Conservation (phyloP, 2,797 vertebrate species). For the Onychomys leucogaster region DNA sequence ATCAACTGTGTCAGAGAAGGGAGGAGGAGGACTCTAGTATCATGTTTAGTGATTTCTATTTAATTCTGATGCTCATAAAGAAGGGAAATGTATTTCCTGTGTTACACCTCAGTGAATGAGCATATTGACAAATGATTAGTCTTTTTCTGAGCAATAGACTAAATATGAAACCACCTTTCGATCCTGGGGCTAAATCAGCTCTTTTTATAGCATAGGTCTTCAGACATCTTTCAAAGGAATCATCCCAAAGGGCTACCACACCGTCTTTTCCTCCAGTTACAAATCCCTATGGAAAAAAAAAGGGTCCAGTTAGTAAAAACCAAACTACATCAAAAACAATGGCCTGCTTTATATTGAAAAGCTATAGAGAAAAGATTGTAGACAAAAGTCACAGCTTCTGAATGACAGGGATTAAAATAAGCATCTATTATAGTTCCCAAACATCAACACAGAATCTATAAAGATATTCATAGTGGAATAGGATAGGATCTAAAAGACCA, state of each 20-base stretch:
- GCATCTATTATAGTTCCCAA: neutral
- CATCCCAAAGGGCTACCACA: conserved; percentile 98
- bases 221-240: conserved; percentile 98
- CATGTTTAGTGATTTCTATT: conserved; percentile 1
- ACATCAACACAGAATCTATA: neutral
- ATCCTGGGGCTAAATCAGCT: conserved; percentile 96
- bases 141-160: neutral
- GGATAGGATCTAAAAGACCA: neutral
- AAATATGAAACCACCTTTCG: conserved; percentile 92
- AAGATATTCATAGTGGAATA: conserved; percentile 13
- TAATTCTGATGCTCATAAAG: neutral
- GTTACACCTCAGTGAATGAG: neutral
- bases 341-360: conserved; percentile 30
- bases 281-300: conserved; percentile 92
- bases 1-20: neutral
- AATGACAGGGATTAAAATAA: neutral
- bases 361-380: neutral
- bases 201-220: conserved; percentile 99
- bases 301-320: conserved; percentile 51
- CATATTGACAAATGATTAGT: conserved; percentile 2
- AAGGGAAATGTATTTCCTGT: neutral
- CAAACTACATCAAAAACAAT: conserved; percentile 30
- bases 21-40: neutral
- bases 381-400: neutral
- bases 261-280: conserved; percentile 99